Base-by-base conservation (phyloP, 2,888 invertebrate genomes). In the Bombyx huttoni region DNA sequence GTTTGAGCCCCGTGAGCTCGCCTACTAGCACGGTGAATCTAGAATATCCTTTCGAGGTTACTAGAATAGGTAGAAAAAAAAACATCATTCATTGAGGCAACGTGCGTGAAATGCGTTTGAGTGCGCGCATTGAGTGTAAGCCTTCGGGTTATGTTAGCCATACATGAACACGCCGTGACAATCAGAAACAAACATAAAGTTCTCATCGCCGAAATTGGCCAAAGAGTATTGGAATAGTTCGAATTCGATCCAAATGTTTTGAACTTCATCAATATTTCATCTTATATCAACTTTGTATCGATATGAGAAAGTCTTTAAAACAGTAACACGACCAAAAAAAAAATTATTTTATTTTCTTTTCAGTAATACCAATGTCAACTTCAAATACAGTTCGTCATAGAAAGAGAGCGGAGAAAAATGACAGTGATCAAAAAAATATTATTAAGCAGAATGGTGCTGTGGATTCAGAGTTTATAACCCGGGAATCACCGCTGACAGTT, bases 401-500 rank as follows among this genome's bases (percentile, higher is more conserved):
- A 63, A 56, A 49, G 65, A 69, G 65, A 56, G 57, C 40, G 59
- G 62, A 58, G 58, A 52, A 33, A 55, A 63, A 53, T 61, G 68
- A 13, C 58, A 58, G 35, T 68, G 64, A n/a, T 53, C 65, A 67
- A 54, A 81, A 78, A 61, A 77, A 70, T 35, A 53, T 55, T n/a
- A 47, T 57, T n/a, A 56, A 61, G 49, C 57, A 66, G 34, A 64
- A 63, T 34, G 67, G 68, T 10, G 62, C 66, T 52, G 62, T 63
- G 12, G 54, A 61, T 24, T 61, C 70, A 33, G 82, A 82, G 54
- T 97, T 96, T 70, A 70, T 89, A n/a, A 73, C 89, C 8, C 89
- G 96, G 57, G 93, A 94, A 70, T 96, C 96, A 0, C 87, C 94
- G n/a, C 84, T 97, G 53, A 96, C 95, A 0, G 94, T 94, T 56